A percentile compares a stretch with the other conserved stretches of the same genome.
Conservation (phyloP, 2,113 vertebrate species). For the Notechis scutatus region DNA sequence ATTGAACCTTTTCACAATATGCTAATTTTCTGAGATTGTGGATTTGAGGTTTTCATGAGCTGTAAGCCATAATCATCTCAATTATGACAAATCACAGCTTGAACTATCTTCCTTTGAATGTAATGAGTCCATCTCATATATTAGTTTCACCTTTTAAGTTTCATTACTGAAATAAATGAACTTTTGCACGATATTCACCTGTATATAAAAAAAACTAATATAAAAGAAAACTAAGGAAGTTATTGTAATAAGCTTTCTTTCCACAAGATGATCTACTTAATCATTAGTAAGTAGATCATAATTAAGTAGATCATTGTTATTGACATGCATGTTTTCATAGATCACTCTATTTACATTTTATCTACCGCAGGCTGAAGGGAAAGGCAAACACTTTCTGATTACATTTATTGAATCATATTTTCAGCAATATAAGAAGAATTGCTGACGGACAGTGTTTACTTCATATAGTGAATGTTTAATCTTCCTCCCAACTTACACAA, state of each 20-base stretch:
- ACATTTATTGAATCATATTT: background rate
- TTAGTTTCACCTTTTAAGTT: no score
- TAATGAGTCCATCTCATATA: no score
- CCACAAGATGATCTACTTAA: background rate
- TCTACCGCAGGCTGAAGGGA: background rate
- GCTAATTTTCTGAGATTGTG: no score
- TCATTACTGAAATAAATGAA: no score
- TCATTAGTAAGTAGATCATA: no score
- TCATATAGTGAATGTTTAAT: background rate
- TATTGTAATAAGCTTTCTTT: background rate
- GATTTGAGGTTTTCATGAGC: no score
- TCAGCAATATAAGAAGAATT: background rate
- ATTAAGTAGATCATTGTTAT: background rate
- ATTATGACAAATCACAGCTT: no score
- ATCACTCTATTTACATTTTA: constrained; percentile 4
- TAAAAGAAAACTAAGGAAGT: constrained; percentile 12
- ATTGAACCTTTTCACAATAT: no score
- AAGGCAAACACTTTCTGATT: background rate
- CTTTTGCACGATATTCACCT: no score
- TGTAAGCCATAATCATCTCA: no score
- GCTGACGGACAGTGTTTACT: constrained; percentile 5
- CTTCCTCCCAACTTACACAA: constrained; percentile 16
- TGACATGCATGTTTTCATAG: background rate
- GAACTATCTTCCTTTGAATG: no score
- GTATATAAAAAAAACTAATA: background rate